Evolutionary conservation across 2,797 vertebrate genomes (phyloP).

Genomic region (Bucorvus abyssinicus): DNA sequence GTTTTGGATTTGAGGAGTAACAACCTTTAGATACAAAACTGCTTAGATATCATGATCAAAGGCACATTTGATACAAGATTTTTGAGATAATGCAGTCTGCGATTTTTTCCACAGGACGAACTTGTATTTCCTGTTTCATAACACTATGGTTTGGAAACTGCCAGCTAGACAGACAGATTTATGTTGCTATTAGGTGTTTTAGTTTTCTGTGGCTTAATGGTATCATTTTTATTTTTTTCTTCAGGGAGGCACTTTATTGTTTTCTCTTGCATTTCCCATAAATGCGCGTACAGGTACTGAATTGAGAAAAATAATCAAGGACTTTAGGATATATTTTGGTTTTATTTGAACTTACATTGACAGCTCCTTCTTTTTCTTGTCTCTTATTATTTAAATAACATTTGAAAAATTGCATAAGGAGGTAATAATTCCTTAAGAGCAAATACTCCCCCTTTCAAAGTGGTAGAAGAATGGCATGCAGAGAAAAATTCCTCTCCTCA

Average conservation of each 20-base stretch:
- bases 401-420: background rate
- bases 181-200: constrained; percentile 19
- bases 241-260: background rate
- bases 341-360: background rate
- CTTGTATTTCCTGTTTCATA: constrained; percentile 38
- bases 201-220: constrained; percentile 13
- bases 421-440: background rate
- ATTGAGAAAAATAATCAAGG: background rate
- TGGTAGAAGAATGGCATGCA: background rate
- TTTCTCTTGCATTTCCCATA: constrained; percentile 7
- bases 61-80: background rate
- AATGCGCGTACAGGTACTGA: background rate
- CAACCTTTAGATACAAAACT: background rate
- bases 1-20: background rate
- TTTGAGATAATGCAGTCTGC: background rate
- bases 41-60: background rate
- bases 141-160: constrained; percentile 29
- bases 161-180: constrained; percentile 39
- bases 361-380: background rate
- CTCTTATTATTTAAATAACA: background rate
- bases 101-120: constrained; percentile 1
- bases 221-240: background rate
- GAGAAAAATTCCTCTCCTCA: background rate
- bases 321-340: background rate
- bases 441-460: background rate